Conservation (phyloP, 2,113 vertebrate species). For the Athene noctua region DNA sequence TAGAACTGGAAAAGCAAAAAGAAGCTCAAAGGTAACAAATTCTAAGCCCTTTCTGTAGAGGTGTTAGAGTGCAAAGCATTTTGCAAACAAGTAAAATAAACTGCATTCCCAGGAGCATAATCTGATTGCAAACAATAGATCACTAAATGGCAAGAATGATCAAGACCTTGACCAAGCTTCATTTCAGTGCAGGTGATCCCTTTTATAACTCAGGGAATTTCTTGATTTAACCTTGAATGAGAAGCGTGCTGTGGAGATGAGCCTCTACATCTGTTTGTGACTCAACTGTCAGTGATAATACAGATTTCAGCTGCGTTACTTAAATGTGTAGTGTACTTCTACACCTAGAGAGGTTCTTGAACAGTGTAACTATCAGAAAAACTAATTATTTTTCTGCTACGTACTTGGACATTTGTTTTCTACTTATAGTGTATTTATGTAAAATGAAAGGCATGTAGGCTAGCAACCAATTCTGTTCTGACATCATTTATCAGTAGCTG, state of each 20-base stretch:
- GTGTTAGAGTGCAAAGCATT: neutral
- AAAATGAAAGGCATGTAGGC: neutral
- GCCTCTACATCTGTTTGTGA: neutral
- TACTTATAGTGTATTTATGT: neutral
- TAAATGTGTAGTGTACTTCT: neutral
- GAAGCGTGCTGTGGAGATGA: neutral
- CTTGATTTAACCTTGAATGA: neutral
- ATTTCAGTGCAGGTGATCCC: neutral
- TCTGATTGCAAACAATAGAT: neutral
- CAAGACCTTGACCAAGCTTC: neutral
- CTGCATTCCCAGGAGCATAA: neutral
- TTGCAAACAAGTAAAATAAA: neutral
- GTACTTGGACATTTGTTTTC: neutral
- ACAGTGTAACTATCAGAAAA: neutral
- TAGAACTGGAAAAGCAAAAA: constrained; percentile 79
- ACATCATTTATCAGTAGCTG: neutral
- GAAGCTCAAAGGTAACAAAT: constrained; percentile 75
- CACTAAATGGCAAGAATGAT: neutral
- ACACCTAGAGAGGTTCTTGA: neutral
- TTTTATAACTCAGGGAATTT: neutral
- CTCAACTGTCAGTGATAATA: neutral
- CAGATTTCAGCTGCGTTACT: neutral
- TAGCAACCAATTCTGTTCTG: neutral
- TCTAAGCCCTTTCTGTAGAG: neutral
- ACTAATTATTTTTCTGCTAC: neutral